These are phyloP conservation scores for Struthio camelus DNA, from an alignment of 2,113 vertebrate species.

Conservation along the genomic window DNA sequence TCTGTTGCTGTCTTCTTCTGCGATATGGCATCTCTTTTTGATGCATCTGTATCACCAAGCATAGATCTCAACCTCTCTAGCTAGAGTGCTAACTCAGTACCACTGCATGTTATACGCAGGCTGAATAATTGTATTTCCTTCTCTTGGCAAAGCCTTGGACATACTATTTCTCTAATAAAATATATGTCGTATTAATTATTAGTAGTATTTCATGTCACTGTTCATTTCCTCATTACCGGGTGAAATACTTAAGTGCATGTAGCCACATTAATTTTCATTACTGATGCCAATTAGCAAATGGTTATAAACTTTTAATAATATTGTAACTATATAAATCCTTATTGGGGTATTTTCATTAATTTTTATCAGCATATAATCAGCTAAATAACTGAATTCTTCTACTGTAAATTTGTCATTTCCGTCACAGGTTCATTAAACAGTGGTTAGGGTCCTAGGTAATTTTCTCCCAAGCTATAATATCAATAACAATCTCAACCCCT, in stretches of 20 bases:
- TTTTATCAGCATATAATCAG: slow-evolving; percentile 11
- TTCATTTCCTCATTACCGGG: slow-evolving; percentile 16
- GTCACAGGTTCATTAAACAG: neutral
- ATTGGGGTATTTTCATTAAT: neutral
- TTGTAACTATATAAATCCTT: slow-evolving; percentile 37
- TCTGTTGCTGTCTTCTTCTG: rapidly evolving
- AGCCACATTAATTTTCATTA: slow-evolving; percentile 41
- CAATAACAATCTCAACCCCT: neutral
- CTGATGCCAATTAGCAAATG: slow-evolving; percentile 13
- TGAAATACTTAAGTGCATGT: neutral
- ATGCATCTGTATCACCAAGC: neutral
- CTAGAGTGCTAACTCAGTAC: neutral
- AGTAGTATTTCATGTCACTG: neutral
- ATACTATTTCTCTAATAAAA: neutral
- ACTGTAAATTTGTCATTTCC: neutral
- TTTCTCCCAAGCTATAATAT: neutral
- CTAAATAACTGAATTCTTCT: slow-evolving; percentile 1
- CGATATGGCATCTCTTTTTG: neutral
- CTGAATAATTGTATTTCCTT: neutral
- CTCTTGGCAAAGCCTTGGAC: neutral
- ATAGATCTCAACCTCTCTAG: neutral
- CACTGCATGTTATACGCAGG: neutral
- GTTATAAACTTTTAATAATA: slow-evolving; percentile 49
- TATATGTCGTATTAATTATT: neutral
- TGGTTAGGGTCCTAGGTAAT: neutral